These are phyloP conservation scores for Luscinia luscinia DNA, from an alignment of 2,797 vertebrate genomes.

Conservation along the genomic window DNA sequence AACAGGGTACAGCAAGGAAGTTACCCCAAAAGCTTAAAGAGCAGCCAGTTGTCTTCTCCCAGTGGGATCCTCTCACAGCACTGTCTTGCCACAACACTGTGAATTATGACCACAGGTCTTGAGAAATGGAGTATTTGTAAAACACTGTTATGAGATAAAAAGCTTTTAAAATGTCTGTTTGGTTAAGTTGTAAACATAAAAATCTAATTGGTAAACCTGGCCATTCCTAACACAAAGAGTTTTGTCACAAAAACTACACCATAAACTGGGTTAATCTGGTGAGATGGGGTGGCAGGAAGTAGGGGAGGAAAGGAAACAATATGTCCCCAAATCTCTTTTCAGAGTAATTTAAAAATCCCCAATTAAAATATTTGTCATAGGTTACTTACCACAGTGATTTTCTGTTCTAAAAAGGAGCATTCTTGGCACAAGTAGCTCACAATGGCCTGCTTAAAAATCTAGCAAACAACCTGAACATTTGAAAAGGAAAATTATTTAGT, in stretches of 20 bases:
- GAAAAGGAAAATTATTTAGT: neutral
- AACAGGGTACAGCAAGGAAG: neutral
- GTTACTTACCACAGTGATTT: neutral
- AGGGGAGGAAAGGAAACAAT: neutral
- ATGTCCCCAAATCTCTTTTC: neutral
- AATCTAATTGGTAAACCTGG: neutral
- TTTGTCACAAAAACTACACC: neutral
- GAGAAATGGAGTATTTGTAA: neutral
- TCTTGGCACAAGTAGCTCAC: neutral
- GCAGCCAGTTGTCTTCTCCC: neutral
- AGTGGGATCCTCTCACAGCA: neutral
- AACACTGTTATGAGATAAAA: neutral
- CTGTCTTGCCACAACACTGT: neutral
- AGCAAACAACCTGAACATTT: neutral
- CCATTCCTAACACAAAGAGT: neutral
- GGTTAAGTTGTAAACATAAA: neutral
- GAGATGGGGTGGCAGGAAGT: neutral
- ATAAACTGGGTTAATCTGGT: neutral
- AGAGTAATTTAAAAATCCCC: neutral
- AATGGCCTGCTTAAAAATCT: neutral
- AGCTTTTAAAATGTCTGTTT: neutral
- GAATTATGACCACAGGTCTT: neutral
- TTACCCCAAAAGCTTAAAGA: neutral
- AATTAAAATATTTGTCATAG: neutral
- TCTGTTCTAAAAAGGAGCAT: neutral